Conservation (phyloP, 2,113 vertebrate genomes). For the Cinclus mexicanus region DNA sequence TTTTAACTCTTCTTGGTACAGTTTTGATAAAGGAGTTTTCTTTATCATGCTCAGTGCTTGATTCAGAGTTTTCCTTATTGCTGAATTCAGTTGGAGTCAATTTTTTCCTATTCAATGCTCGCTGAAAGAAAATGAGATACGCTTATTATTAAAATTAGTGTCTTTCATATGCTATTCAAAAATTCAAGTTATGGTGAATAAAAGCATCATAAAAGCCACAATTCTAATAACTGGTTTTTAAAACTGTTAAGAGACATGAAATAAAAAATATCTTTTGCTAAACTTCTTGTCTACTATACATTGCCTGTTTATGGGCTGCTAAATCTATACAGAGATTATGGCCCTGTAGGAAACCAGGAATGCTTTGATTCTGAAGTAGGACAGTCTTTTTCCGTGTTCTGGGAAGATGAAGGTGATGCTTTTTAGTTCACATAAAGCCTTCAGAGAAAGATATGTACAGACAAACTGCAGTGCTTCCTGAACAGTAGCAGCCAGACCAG, state of each 20-base stretch:
- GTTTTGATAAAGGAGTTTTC: conserved; percentile 83
- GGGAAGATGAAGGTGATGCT: neutral
- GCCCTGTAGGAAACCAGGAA: neutral
- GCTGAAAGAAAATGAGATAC: conserved; percentile 75
- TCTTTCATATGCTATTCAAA: neutral
- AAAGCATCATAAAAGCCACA: neutral
- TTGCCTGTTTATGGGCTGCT: neutral
- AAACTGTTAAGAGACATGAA: neutral
- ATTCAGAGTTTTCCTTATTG: conserved; percentile 86
- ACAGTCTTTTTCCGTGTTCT: neutral
- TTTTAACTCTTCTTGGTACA: conserved; percentile 94
- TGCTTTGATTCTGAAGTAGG: neutral
- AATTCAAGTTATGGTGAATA: neutral
- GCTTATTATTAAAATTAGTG: neutral
- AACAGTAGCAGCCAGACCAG: neutral
- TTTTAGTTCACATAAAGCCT: neutral
- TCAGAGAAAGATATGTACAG: neutral
- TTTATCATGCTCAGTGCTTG: conserved; percentile 88
- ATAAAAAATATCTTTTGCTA: neutral
- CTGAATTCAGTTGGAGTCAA: conserved; percentile 78
- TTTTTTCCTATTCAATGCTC: conserved; percentile 79
- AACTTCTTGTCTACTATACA: neutral
- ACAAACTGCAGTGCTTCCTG: neutral
- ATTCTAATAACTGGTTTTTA: neutral
- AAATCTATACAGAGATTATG: neutral